A percentile compares a stretch with the other conserved stretches of the same genome.
These are phyloP conservation scores for Hydractinia symbiolongicarpus DNA, from an alignment of 30 jellyfish, hydroid and myxozoan genomes.

Conservation along the genomic window DNA sequence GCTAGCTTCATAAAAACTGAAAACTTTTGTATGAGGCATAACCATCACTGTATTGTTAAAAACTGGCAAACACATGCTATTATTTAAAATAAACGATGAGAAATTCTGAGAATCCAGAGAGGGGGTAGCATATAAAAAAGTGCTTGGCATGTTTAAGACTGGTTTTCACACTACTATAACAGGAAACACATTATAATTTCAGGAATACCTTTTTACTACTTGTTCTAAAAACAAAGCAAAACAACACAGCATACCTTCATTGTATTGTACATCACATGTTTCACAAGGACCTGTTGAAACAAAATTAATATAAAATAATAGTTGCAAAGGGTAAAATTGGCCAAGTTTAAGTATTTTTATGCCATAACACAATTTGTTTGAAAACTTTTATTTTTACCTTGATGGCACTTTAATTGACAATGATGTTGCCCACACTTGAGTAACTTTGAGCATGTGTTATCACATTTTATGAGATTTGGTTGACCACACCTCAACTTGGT, in stretches of 20 bases:
- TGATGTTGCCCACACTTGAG: constrained; percentile 68
- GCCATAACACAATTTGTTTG: background rate
- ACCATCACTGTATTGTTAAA: no score
- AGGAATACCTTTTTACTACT: no score
- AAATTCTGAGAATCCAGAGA: no score
- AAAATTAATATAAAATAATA: background rate
- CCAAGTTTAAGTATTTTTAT: background rate
- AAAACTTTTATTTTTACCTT: constrained; percentile 39
- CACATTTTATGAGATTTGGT: constrained; percentile 41
- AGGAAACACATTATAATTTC: no score
- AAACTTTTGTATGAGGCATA: no score
- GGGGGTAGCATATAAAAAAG: no score
- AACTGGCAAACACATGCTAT: no score
- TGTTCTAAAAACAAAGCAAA: no score
- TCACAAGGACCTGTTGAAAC: constrained; percentile 58
- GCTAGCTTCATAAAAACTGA: no score
- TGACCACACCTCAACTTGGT: constrained; percentile 88
- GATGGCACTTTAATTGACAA: constrained; percentile 70
- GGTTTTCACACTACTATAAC: no score
- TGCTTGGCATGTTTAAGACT: no score
- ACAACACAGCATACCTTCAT: constrained; percentile 38
- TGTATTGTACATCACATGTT: constrained; percentile 41
- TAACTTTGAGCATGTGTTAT: constrained; percentile 44
- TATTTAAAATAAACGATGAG: no score
- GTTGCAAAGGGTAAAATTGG: background rate